Base-by-base conservation (phyloP, 2,888 invertebrate genomes). In the Deilephila porcellus region DNA sequence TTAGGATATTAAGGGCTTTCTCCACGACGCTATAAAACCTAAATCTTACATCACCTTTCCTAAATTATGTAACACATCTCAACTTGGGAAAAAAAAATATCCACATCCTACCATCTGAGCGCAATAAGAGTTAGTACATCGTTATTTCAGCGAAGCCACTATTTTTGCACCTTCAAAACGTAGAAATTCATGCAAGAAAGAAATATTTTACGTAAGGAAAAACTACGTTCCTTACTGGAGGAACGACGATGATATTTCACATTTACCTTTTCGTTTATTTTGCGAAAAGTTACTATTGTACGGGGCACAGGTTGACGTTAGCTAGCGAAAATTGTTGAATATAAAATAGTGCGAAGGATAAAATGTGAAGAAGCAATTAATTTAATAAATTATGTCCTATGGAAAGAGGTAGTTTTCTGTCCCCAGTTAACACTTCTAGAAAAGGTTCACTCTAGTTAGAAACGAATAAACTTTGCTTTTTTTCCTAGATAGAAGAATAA, bases 81-180 rank as follows among this genome's bases (percentile, higher is more conserved):
- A 17, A 1, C 20, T 45, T 14, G 17, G 17, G 25, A 45, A 45
- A 6, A 25, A 14, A 45, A 6, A 14, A 5, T 4, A 20, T 52
- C 25, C 34, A 63, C 34, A 63, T 34, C 45, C 63, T 17, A 67
- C 45, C 67, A 67, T 45, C 67, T 25, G 67, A 67, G 67, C 25
- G 52, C 67, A 67, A 67, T 67, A 67, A 67, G 67, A 52, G 67
- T 67, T 52, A 67, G 67, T 67, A 67, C 67, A 67, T 67, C 67
- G 45, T 67, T 45, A 67, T 67, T 45, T 67, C 25, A 6, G 67
- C 67, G 67, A 52, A 67, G 45, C 52, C 52, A 67, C 67, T 52
- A 67, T 67, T 67, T 67, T 52, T 52, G 17, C 67, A 67, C 67
- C 45, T 25, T 52, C 45, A 67, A 67, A 67, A 52, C 52, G 67